These are phyloP conservation scores for Oreochromis mossambicus DNA, from an alignment of 2,797 vertebrate species.

Conservation along the genomic window DNA sequence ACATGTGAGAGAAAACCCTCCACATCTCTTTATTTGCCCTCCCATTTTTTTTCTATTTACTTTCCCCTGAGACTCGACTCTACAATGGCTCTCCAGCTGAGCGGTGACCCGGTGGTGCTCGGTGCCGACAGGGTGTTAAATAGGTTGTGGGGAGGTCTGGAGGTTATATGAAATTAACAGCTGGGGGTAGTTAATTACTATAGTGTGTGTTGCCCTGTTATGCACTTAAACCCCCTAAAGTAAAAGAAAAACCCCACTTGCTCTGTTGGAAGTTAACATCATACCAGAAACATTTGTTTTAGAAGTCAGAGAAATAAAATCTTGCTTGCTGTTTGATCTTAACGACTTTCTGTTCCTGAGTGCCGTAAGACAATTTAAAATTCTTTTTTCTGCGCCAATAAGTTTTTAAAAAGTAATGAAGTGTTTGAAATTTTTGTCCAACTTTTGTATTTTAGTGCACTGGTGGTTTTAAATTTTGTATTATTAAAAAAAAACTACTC, in stretches of 20 bases:
- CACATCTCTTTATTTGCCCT: slow-evolving; percentile 39
- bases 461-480: not conserved
- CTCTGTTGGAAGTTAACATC: not conserved
- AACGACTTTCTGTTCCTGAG: not conserved
- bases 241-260: not conserved
- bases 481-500: not conserved
- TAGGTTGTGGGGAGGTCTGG: slow-evolving; percentile 29
- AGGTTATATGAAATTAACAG: slow-evolving; percentile 43
- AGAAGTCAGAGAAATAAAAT: not conserved
- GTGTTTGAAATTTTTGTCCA: not conserved
- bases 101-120: slow-evolving; percentile 23
- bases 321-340: not conserved
- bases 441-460: not conserved
- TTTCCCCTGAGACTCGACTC: not conserved
- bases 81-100: slow-evolving; percentile 2
- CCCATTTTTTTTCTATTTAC: slow-evolving; percentile 20
- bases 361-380: not conserved
- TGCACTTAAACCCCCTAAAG: not conserved
- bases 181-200: slow-evolving; percentile 44
- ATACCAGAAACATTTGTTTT: not conserved
- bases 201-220: not conserved
- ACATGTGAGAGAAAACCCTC: slow-evolving; percentile 37
- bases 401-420: not conserved
- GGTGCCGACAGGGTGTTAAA: slow-evolving; percentile 37
- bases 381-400: not conserved